Evolutionary conservation across 2,797 vertebrate species (phyloP).

Genomic region (Allobates femoralis): DNA sequence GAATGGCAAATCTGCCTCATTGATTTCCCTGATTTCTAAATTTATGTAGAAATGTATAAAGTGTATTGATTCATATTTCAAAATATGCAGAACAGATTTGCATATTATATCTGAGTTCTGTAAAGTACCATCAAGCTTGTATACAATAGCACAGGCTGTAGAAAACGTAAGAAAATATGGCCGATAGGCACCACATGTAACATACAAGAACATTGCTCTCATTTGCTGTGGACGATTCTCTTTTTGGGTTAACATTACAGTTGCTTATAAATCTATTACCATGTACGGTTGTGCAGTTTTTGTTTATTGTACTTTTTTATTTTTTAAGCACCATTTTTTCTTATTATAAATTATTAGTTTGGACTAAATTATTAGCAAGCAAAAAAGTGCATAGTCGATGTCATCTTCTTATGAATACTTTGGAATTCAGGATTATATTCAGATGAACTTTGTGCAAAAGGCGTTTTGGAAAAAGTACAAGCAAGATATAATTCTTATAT

Average conservation of each 20-base stretch:
- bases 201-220: background rate
- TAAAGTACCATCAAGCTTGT: background rate
- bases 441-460: slow-evolving; percentile 73
- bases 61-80: background rate
- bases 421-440: slow-evolving; percentile 66
- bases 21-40: background rate
- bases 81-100: background rate
- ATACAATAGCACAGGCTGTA: background rate
- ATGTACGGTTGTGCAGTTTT: slow-evolving; percentile 73
- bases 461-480: slow-evolving; percentile 77
- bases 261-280: slow-evolving; percentile 73
- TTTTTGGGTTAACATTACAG: slow-evolving; percentile 64
- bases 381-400: slow-evolving; percentile 75
- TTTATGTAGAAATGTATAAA: too few species aligned
- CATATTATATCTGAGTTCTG: background rate
- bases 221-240: slow-evolving; percentile 26
- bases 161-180: background rate
- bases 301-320: slow-evolving; percentile 81
- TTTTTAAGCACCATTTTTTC: slow-evolving; percentile 85
- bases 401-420: slow-evolving; percentile 75
- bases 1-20: background rate
- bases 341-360: slow-evolving; percentile 78
- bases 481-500: slow-evolving; percentile 65
- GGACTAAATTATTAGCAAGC: slow-evolving; percentile 77
- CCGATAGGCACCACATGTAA: background rate